These are phyloP conservation scores for Eurypyga helias DNA, from an alignment of 2,113 vertebrate species.

Conservation along the genomic window DNA sequence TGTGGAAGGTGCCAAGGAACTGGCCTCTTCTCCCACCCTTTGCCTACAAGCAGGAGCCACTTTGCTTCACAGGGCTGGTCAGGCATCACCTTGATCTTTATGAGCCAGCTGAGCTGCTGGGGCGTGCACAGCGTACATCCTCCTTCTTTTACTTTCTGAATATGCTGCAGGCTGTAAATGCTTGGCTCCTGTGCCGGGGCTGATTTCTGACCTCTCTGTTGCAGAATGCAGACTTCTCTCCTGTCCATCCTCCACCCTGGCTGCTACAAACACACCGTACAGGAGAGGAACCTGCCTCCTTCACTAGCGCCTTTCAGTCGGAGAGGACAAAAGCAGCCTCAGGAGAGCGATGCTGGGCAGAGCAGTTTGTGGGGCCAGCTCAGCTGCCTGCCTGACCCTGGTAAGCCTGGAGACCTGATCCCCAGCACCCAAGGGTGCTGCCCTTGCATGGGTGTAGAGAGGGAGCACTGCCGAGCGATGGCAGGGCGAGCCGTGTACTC, in stretches of 20 bases:
- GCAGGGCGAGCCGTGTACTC: constrained; percentile 56
- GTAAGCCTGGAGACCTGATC: not conserved
- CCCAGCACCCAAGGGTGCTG: not conserved
- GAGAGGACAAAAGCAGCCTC: not conserved
- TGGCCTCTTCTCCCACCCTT: not conserved
- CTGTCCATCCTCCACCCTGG: not conserved
- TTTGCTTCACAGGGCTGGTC: not conserved
- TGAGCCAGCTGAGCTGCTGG: not conserved
- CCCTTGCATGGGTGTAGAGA: not conserved
- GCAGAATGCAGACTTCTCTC: not conserved
- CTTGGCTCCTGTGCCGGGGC: not conserved
- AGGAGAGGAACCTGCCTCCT: not conserved
- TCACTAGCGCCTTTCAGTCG: not conserved
- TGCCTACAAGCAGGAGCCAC: not conserved
- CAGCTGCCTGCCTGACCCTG: not conserved
- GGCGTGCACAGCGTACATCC: fast-evolving
- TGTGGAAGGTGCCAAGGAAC: not conserved
- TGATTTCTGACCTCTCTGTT: not conserved
- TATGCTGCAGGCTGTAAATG: not conserved
- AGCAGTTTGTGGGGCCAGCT: not conserved
- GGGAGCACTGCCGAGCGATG: fast-evolving
- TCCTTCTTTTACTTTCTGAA: not conserved
- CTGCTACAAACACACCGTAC: fast-evolving
- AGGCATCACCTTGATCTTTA: not conserved
- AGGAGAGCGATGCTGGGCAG: fast-evolving